A percentile compares a stretch with the other conserved stretches of the same genome.
phyloP scores from a whole-genome alignment of 2,888 invertebrate genomes.

The Campoletis raptor region DNA sequence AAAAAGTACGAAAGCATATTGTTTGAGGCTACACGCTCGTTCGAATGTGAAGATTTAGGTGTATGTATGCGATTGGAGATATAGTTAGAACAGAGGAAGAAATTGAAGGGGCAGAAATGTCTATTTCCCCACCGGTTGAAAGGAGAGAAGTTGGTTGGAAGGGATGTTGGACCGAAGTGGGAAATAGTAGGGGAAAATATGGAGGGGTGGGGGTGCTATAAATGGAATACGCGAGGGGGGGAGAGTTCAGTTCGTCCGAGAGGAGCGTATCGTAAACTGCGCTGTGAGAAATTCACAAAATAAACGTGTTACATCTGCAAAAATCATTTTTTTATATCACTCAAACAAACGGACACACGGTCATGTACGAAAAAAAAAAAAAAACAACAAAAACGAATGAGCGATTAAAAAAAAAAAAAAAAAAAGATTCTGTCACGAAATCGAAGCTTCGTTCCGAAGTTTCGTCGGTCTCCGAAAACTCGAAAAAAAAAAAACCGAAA shows the following conservation, averaged over 20 bases:
- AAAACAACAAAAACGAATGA: too few relatives aligned
- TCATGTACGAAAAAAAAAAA: too few relatives aligned
- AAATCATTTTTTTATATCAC: conserved; percentile 1
- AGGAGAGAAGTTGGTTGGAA: conserved; percentile 68
- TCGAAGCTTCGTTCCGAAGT: conserved; percentile 6
- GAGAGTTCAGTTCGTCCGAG: conserved; percentile 84
- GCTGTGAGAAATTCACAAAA: conserved; percentile 72
- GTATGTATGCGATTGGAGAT: neutral
- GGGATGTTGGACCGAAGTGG: conserved; percentile 74
- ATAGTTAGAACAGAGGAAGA: neutral
- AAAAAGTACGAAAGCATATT: neutral
- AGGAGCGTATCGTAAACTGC: conserved; percentile 82
- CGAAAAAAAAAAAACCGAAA: neutral
- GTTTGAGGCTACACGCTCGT: neutral
- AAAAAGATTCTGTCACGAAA: too few relatives aligned
- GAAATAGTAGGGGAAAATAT: conserved; percentile 75
- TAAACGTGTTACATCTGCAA: conserved; percentile 63
- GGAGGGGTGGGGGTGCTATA: conserved; percentile 84
- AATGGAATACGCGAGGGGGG: conserved; percentile 83
- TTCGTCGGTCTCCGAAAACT: neutral
- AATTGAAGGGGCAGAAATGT: conserved; percentile 61
- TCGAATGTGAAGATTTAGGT: neutral
- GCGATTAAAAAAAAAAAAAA: too few relatives aligned
- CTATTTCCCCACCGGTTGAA: conserved; percentile 75
- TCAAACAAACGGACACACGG: neutral